Base-by-base conservation (phyloP, 1,140 invertebrate genomes). In the Phymorhynchus buccinoides region DNA sequence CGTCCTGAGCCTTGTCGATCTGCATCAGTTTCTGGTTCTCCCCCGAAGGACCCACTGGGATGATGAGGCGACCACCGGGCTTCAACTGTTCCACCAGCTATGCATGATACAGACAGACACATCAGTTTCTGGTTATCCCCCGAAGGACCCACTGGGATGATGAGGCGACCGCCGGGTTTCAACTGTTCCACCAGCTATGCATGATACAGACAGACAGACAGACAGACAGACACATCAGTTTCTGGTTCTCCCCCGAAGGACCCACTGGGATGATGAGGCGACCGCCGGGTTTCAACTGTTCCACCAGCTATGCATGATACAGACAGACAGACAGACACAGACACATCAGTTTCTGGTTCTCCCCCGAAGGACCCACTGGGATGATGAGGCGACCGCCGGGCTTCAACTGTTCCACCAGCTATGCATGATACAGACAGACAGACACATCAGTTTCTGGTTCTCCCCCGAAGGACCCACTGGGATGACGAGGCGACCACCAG, bases 181-280 rank as follows among this genome's bases (percentile, higher is more conserved):
- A 48, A 48, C 6, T 48, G 44, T 18, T 48, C 44, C 44, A 48
- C 44, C 18, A 48, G 18, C 44, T 48, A 18, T 48, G n/a, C n/a
- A n/a, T n/a, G n/a, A n/a, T n/a, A n/a, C n/a, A n/a, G n/a, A n/a
- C n/a, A n/a, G n/a, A n/a, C n/a, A n/a, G n/a, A n/a, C n/a, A n/a
- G n/a, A n/a, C n/a, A n/a, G n/a, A n/a, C n/a, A n/a, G n/a, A n/a
- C n/a, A n/a, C 71, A 88, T 66, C 35, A 91, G 81, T 77, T 86
- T 89, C 86, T 94, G 93, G 82, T 90, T 91, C 62, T 89, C 89
- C 14, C 92, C 93, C 41, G 96, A 94, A 96, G 95, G 90, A 39
- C 98, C 98, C 44, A 99, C 96, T 3, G 99, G 99, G 62, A 99
- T 95, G 86, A 99, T 96, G 79, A 99, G 94, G 39, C 97, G 94